These are phyloP conservation scores for Amblyopsis rosae DNA, from an alignment of 2,113 vertebrate species.

Conservation along the genomic window DNA sequence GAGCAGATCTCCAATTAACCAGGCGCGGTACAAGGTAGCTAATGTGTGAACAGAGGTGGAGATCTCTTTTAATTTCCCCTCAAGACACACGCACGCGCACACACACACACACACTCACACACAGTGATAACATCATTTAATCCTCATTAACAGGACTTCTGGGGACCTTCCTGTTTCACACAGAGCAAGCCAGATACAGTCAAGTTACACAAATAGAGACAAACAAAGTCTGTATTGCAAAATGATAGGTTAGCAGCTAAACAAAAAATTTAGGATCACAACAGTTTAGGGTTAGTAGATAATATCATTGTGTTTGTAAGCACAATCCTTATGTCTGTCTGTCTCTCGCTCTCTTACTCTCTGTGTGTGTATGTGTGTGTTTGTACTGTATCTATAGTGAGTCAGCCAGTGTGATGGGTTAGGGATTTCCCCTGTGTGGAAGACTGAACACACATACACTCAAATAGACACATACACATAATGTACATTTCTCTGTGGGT, in stretches of 20 bases:
- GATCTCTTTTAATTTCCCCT: slow-evolving; percentile 39
- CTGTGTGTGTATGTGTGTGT: neutral
- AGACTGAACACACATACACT: neutral
- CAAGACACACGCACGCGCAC: slow-evolving; percentile 36
- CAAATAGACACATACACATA: neutral
- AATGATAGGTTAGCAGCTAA: too few relatives aligned
- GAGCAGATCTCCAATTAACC: neutral
- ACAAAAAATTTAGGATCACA: too few relatives aligned
- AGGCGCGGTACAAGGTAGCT: slow-evolving; percentile 27
- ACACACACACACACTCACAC: slow-evolving; percentile 33
- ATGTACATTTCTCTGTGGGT: slow-evolving; percentile 4
- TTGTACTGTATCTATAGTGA: slow-evolving; percentile 9
- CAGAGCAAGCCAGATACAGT: too few relatives aligned
- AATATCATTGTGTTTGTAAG: too few relatives aligned
- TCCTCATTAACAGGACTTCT: slow-evolving; percentile 57
- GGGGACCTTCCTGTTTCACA: too few relatives aligned
- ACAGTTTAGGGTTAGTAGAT: too few relatives aligned
- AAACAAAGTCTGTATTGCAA: too few relatives aligned
- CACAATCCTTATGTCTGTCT: too few relatives aligned
- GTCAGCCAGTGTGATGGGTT: slow-evolving; percentile 57
- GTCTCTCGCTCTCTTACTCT: neutral
- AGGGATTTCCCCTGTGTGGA: slow-evolving; percentile 12
- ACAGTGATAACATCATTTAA: slow-evolving; percentile 67
- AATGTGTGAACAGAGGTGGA: slow-evolving; percentile 36
- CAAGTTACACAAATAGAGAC: too few relatives aligned